Conservation (phyloP, 2,797 vertebrate species). For the Sternotherus odoratus region DNA sequence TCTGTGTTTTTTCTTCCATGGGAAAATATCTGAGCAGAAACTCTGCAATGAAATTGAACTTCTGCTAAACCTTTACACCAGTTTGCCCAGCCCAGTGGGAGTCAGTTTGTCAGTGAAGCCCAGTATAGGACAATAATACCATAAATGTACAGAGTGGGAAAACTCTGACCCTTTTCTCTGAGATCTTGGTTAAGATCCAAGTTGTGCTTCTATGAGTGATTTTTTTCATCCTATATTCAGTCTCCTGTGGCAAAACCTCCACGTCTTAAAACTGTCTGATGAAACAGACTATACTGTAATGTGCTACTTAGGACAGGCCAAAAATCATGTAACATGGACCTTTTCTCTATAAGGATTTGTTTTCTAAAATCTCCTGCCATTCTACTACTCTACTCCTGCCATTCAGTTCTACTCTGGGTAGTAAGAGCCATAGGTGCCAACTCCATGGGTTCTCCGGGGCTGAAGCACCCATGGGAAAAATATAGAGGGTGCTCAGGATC, state of each 20-base stretch:
- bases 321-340: slow-evolving; percentile 5
- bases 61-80: slow-evolving; percentile 1
- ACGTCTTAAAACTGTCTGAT: slow-evolving; percentile 16
- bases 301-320: slow-evolving; percentile 19
- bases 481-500: too few species aligned
- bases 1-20: slow-evolving; percentile 40
- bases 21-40: slow-evolving; percentile 50
- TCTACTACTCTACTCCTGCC: neutral
- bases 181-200: slow-evolving; percentile 62
- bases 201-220: slow-evolving; percentile 50
- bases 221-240: slow-evolving; percentile 59
- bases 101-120: slow-evolving; percentile 16
- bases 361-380: neutral
- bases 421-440: neutral
- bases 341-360: slow-evolving; percentile 52
- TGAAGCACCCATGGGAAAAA: too few species aligned
- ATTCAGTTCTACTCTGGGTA: neutral
- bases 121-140: slow-evolving; percentile 30
- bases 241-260: slow-evolving; percentile 38
- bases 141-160: slow-evolving; percentile 47
- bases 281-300: slow-evolving; percentile 32
- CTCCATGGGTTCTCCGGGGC: too few species aligned
- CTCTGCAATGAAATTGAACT: slow-evolving; percentile 18
- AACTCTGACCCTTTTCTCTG: slow-evolving; percentile 47
- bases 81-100: slow-evolving; percentile 28